These are phyloP conservation scores for Ornithoptera alexandrae DNA, from an alignment of 2,888 invertebrate genomes.

Conservation along the genomic window DNA sequence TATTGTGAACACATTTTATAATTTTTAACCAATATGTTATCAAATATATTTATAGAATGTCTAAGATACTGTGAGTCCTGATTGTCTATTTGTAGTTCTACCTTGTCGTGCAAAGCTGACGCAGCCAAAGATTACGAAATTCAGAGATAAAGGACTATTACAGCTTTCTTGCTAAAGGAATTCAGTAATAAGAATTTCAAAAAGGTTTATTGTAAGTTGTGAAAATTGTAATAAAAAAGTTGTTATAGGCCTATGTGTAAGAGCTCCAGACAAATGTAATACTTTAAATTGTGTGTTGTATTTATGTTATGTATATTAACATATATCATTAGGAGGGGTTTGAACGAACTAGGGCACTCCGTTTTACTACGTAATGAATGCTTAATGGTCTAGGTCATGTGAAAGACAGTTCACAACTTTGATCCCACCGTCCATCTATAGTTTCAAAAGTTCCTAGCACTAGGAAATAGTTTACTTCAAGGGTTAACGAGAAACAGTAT, in stretches of 20 bases:
- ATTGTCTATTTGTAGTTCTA: constrained; percentile 1
- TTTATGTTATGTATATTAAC: too few species aligned
- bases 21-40: too few species aligned
- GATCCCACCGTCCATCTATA: not conserved
- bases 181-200: not conserved
- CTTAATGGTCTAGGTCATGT: too few species aligned
- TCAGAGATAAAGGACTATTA: not conserved
- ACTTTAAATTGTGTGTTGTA: too few species aligned
- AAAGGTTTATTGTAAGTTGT: not conserved
- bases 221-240: not conserved
- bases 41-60: not conserved
- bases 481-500: not conserved
- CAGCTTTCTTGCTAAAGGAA: constrained; percentile 7
- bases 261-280: too few species aligned
- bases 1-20: too few species aligned
- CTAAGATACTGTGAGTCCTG: constrained; percentile 2
- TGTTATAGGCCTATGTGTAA: not conserved
- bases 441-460: too few species aligned
- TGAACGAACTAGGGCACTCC: too few species aligned
- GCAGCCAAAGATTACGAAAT: constrained; percentile 2
- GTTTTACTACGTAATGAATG: too few species aligned
- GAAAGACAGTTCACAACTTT: not conserved
- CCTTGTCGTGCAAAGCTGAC: not conserved
- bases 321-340: too few species aligned
- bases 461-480: not conserved